Conservation (phyloP, 2,113 vertebrate species). For the Aphyosemion australe region DNA sequence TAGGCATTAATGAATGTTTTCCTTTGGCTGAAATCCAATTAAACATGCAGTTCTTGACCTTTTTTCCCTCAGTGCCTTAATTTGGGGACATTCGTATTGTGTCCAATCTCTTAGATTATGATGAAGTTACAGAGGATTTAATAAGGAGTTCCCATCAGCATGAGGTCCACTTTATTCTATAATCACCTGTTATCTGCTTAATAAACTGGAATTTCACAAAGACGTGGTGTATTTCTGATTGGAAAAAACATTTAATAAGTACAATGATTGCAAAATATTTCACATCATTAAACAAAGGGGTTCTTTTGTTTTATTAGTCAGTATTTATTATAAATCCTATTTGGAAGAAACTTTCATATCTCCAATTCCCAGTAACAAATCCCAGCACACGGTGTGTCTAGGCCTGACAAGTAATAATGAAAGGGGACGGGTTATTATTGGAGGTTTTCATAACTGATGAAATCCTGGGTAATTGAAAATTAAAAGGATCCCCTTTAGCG, state of each 20-base stretch:
- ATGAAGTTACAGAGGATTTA: neutral
- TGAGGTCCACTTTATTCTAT: neutral
- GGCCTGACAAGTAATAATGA: conserved; percentile 45
- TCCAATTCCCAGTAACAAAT: conserved; percentile 22
- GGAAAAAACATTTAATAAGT: neutral
- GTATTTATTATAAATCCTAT: neutral
- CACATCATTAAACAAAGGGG: neutral
- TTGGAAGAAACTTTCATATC: conserved; percentile 6
- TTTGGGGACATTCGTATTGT: neutral
- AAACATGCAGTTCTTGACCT: neutral
- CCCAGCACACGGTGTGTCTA: conserved; percentile 15
- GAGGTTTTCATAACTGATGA: conserved; percentile 60
- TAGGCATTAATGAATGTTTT: neutral
- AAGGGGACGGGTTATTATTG: conserved; percentile 37
- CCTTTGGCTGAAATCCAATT: neutral
- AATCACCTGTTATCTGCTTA: neutral
- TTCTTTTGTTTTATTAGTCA: neutral
- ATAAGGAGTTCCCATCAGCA: too few species aligned
- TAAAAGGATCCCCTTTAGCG: conserved; percentile 63
- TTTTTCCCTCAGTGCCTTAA: neutral
- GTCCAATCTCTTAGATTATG: neutral
- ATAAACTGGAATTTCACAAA: neutral
- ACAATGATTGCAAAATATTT: neutral
- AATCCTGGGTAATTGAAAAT: conserved; percentile 59
- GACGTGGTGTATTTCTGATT: neutral